Conservation (phyloP, 2,797 vertebrate genomes). For the Thripadectes ignobilis region DNA sequence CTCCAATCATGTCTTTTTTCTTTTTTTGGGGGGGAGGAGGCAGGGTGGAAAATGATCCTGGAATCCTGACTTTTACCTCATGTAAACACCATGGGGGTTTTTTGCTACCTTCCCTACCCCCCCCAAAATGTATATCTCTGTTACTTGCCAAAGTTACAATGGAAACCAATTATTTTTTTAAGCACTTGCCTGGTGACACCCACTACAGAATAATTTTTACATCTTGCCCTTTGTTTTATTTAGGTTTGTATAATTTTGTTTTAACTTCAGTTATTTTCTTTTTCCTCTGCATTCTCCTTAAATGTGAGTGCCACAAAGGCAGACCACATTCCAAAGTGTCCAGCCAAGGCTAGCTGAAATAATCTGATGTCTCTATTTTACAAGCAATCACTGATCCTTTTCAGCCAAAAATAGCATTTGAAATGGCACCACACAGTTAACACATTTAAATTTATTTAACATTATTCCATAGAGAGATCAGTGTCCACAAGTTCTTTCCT, state of each 20-base stretch:
- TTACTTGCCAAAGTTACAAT: not conserved
- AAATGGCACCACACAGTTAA: not conserved
- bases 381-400: not conserved
- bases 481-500: not conserved
- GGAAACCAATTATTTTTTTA: not conserved
- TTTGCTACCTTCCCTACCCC: not conserved
- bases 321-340: not conserved
- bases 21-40: fast-evolving
- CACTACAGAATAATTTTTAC: not conserved
- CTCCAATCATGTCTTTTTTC: not conserved
- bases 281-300: not conserved
- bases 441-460: conserved; percentile 6
- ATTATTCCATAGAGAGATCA: not conserved
- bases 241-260: not conserved
- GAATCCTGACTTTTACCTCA: not conserved
- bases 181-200: not conserved
- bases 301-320: not conserved
- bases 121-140: not conserved
- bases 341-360: not conserved
- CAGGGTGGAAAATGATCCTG: too few relatives aligned
- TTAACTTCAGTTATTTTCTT: not conserved
- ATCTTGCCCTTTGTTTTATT: not conserved
- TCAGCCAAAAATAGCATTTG: not conserved
- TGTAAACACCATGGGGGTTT: not conserved
- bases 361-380: not conserved